These are phyloP conservation scores for Micropoecilia bifurca DNA, from an alignment of 2,797 vertebrate species.

Conservation along the genomic window DNA sequence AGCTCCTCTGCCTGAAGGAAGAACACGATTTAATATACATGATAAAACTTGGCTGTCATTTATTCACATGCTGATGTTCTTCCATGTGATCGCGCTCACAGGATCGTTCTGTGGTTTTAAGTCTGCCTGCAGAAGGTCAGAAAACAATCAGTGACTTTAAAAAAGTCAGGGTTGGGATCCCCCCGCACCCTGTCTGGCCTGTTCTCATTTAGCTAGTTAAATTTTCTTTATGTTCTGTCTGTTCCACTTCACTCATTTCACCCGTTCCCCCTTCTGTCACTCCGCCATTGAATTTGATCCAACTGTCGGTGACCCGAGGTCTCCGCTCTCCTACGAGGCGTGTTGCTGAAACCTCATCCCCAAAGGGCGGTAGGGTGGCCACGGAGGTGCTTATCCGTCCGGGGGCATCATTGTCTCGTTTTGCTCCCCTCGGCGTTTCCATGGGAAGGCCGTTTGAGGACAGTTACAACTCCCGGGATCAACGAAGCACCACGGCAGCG, in stretches of 20 bases:
- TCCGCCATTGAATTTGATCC: conserved; percentile 41
- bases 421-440: conserved; percentile 12
- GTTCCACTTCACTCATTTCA: not conserved
- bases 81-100: conserved; percentile 36
- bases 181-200: not conserved
- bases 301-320: conserved; percentile 30
- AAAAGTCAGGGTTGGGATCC: not conserved
- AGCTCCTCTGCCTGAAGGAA: conserved; percentile 45
- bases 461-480: conserved; percentile 40
- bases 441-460: conserved; percentile 51
- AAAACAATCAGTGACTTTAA: not conserved
- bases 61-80: conserved; percentile 32
- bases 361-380: not conserved
- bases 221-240: not conserved
- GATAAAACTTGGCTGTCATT: conserved; percentile 3
- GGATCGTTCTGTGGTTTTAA: conserved; percentile 20
- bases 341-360: conserved; percentile 10
- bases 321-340: not conserved
- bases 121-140: conserved; percentile 1
- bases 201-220: not conserved
- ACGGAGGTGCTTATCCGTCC: not conserved
- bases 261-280: conserved; percentile 1
- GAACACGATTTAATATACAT: conserved; percentile 36
- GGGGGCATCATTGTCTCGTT: conserved; percentile 27
- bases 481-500: not conserved